These are phyloP conservation scores for Perizoma affinitatum DNA, from an alignment of 2,888 invertebrate species.

Conservation along the genomic window DNA sequence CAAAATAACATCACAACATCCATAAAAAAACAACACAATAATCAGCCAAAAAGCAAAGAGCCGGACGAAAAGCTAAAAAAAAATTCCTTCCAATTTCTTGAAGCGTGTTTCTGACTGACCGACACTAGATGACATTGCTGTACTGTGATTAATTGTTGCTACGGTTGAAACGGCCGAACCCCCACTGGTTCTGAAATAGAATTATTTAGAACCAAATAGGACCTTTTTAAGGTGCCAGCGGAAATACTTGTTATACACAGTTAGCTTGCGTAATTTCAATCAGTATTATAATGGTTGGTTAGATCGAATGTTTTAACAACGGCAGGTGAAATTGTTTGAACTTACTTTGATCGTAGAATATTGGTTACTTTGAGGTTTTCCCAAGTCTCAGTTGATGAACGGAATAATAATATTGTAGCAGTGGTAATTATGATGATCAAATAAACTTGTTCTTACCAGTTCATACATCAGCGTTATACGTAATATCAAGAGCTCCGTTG, in stretches of 20 bases:
- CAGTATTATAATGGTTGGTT: conserved; percentile 26
- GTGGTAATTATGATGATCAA: too few species aligned
- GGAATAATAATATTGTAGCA: too few species aligned
- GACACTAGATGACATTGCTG: conserved; percentile 79
- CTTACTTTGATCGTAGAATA: background rate
- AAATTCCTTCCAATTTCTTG: conserved; percentile 20
- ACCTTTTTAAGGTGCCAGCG: conserved; percentile 73
- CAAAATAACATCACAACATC: conserved; percentile 9
- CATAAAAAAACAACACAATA: conserved; percentile 17
- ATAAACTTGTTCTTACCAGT: too few species aligned
- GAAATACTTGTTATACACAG: conserved; percentile 46
- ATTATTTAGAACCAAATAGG: conserved; percentile 65
- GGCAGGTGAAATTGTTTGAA: conserved; percentile 1
- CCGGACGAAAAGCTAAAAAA: conserved; percentile 10
- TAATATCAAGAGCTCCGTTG: too few species aligned
- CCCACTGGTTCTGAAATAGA: conserved; percentile 83
- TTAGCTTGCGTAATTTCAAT: conserved; percentile 30
- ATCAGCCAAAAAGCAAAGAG: conserved; percentile 14
- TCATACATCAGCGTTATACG: too few species aligned
- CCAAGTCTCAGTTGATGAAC: too few species aligned
- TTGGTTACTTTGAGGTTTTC: too few species aligned
- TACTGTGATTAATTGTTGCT: conserved; percentile 82
- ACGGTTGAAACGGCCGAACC: conserved; percentile 78
- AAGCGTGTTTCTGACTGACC: conserved; percentile 46
- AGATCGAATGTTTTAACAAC: conserved; percentile 19